Base-by-base conservation (phyloP, 2,797 vertebrate genomes). In the Tympanoctomys barrerae region DNA sequence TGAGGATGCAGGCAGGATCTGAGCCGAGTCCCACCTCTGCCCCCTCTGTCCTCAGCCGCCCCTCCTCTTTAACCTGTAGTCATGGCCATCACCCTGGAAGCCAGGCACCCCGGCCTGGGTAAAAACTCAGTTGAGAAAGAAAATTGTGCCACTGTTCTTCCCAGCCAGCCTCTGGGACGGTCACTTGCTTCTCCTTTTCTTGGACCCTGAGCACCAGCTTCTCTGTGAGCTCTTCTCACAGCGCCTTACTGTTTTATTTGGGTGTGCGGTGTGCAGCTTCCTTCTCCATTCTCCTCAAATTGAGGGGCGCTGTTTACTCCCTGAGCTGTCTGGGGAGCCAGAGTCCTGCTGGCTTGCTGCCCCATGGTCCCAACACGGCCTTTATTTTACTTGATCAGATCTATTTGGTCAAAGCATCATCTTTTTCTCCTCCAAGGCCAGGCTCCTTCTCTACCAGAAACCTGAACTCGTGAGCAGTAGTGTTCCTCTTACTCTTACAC, bases 61-160 rank as follows among this genome's bases (percentile, higher is more conserved):
- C 16, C 0, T 57, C 54, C 14, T 57, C 85, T n/a, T 62, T 80
- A 61, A 77, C 73, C 52, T 89, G 71, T 75, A 26, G 86, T 39
- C 71, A 19, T 70, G 75, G 87, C 71, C 10, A 28, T 73, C 46
- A 39, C 66, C 54, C 94, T 92, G 84, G 42, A 84, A 84, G 31
- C 52, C 62, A 87, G 83, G 78, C 39, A 75, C 62, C 64, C 39
- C 66, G 28, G 33, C 24, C 59, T 57, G 57, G 64, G 66, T 83
- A 42, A 70, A 93, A 92, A 90, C 11, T 33, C 90, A 84, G 31
- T 89, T 1, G 49, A 94, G 70, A 94, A 92, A 89, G 82, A 91
- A 94, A 85, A 59, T 91, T 57, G 75, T 75, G 52, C 68, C 61
- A 22, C 1, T 66, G 24, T 95, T 87, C 91, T 80, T 88, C 85